Base-by-base conservation (phyloP, 64 coral and sea anemone species). In the Montipora cactus region DNA sequence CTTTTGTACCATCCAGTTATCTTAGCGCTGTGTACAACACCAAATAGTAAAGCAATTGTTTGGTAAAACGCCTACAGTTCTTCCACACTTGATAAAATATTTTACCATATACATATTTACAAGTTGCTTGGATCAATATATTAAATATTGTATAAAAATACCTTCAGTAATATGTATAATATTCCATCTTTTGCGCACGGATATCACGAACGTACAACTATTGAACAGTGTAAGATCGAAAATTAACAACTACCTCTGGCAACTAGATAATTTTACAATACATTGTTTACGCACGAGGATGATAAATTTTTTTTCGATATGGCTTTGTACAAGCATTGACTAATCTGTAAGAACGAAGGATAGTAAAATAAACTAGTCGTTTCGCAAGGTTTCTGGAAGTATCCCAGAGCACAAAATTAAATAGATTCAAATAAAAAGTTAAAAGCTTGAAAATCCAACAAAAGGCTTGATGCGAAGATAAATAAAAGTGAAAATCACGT, bases 71-170 rank as follows among this genome's bases (percentile, higher is more conserved):
- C 52, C 8, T 9, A 62, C 44, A 44, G 82, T 48, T 50, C 44
- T 71, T 59, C 50, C 16, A 44, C 45, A 50, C 15, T 71, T 18
- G 47, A 66, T 86, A 86, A 86, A 86, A 86, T 86, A 86, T 12
- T 86, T 44, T 51, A 71, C 70, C 45, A 46, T 86, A 71, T 23
- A 86, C 46, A 86, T 86, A 71, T 86, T 8, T 86, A 86, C 82
- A 86, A 71, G 82, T 86, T 86, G 18, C 66, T 69, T 21, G 66
- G 62, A 86, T 86, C 82, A 86, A 86, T 86, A 86, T 86, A 86
- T 86, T 86, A 86, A 86, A 86, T 86, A 86, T 21, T 71, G 82
- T 86, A 71, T 86, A 70, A 81, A 86, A 86, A 86, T 86, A 86
- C 64, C 82, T 86, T 46, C 7, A 10, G 82, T 86, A 51, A 15